These are phyloP conservation scores for Sphaeridia pumilis DNA, from an alignment of 2,888 invertebrate genomes.

Conservation along the genomic window DNA sequence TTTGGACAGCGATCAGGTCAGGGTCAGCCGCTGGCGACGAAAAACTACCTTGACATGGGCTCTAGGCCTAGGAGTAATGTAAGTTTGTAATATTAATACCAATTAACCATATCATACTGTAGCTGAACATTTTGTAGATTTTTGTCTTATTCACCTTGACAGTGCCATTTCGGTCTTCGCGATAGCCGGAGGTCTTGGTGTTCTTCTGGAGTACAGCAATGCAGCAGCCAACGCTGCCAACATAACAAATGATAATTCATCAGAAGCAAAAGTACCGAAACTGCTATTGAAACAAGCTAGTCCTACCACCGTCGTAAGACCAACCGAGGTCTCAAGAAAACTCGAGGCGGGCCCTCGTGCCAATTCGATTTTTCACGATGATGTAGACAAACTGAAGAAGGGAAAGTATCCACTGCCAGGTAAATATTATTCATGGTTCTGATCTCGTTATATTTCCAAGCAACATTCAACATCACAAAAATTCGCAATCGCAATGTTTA, in stretches of 20 bases:
- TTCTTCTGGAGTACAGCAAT: conserved; percentile 3
- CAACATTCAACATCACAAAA: too few relatives aligned
- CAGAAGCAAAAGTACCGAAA: not conserved
- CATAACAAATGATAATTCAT: not conserved
- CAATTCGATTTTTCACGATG: too few relatives aligned
- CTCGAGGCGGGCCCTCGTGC: not conserved
- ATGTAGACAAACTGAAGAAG: not conserved
- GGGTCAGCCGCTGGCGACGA: not conserved
- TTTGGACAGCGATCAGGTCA: not conserved
- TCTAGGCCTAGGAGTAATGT: conserved; percentile 6
- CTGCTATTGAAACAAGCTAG: not conserved
- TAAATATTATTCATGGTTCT: too few relatives aligned
- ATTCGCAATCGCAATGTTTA: too few relatives aligned
- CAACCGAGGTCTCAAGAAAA: not conserved
- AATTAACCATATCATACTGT: not conserved
- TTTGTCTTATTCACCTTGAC: not conserved
- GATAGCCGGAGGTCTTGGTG: conserved; percentile 1
- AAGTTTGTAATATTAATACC: conserved; percentile 1
- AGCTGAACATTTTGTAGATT: not conserved
- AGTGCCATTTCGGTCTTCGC: conserved; percentile 10
- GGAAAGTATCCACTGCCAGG: not conserved
- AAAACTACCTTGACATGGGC: conserved; percentile 4
- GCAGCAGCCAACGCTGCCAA: not conserved
- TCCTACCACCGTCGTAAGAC: not conserved
- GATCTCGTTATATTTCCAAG: too few relatives aligned